Evolutionary conservation across 1,140 invertebrate genomes (phyloP).

Genomic region (Polypedilum pembai): DNA sequence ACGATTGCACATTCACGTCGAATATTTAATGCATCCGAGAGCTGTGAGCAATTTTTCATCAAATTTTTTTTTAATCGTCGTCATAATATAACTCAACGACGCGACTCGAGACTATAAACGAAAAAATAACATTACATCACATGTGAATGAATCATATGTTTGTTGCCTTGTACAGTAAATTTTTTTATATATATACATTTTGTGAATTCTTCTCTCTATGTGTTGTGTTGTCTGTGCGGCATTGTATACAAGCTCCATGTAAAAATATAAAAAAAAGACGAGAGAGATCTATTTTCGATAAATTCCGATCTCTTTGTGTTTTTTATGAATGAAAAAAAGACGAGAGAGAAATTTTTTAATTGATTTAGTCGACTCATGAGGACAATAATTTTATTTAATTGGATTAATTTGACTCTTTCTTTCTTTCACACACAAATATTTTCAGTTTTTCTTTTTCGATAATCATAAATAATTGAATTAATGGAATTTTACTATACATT

Average conservation of each 20-base stretch:
- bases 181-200: neutral
- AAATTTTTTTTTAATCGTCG: neutral
- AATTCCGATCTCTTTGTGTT: too few species aligned
- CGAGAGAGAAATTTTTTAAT: too few species aligned
- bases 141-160: conserved; percentile 13
- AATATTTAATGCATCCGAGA: neutral
- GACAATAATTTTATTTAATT: too few species aligned
- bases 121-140: conserved; percentile 13
- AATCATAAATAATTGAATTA: too few species aligned
- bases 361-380: too few species aligned
- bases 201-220: neutral
- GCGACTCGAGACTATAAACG: neutral
- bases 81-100: neutral
- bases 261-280: too few species aligned
- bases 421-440: too few species aligned
- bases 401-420: too few species aligned
- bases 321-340: too few species aligned
- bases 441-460: too few species aligned
- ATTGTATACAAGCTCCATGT: neutral
- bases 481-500: too few species aligned
- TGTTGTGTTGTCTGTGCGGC: neutral
- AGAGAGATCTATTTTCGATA: too few species aligned
- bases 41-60: neutral
- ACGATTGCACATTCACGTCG: neutral
- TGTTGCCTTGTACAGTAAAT: neutral